Base-by-base conservation (phyloP, 1,140 invertebrate species). In the Drosophila triauraria region DNA sequence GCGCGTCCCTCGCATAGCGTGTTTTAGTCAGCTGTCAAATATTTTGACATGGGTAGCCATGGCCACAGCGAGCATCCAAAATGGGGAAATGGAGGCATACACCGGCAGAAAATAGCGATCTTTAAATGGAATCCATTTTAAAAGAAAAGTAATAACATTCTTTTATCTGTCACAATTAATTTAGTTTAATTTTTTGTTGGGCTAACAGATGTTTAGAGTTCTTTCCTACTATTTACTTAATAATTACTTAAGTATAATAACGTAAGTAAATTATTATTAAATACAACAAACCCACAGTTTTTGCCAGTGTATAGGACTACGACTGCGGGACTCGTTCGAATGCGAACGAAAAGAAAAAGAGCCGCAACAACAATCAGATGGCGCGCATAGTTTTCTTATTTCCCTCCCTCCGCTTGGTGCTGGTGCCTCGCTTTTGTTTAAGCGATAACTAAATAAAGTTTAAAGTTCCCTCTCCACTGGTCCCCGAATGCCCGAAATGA, bases 21-120 rank as follows among this genome's bases (percentile, higher is more conserved):
- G 88, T 87, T 91, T 87, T 84, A 92, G 91, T 92, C 91, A 92
- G 91, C 91, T 92, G 91, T 92, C 91, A 92, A 92, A 92, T 92
- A 82, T 83, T 92, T 92, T 92, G 91, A 92, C 82, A 92, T 92
- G 88, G 91, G 91, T 92, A 86, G 70, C 88, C 76, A 76, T 82
- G 80, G 84, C 83, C 83, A 80, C 68, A 76, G 69, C 51, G 78
- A 65, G 76, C 87, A 82, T 79, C 80, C 85, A 77, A 85, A 85
- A 72, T 72, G 69, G 69, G 69, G 69, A 44, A 71, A 57, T 32
- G 46, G 43, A 42, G 30, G 32, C 48, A 54, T 38, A 6, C 69
- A 70, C 53, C 58, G 68, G n/a, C 43, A 8, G 35, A 38, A 13
- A 38, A 12, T 12, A 12, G 35, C 8, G 32, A 30, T 30, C 27